Conservation (phyloP, 2,797 vertebrate genomes). For the Lacerta bilineata region DNA sequence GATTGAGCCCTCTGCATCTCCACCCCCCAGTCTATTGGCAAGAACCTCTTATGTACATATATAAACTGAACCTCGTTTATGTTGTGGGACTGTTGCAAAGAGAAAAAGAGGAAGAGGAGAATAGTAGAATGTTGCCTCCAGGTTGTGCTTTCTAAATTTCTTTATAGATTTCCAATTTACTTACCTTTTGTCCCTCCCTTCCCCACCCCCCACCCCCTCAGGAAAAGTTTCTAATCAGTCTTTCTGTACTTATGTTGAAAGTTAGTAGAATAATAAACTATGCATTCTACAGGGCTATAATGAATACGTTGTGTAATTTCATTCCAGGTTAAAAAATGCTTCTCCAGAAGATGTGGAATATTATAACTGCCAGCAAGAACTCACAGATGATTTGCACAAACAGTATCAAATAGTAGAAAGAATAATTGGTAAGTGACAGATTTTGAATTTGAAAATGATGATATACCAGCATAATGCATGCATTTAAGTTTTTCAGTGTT, state of each 20-base stretch:
- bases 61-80: no score
- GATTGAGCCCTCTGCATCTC: no score
- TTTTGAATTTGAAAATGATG: neutral
- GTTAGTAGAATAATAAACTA: neutral
- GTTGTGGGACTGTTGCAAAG: no score
- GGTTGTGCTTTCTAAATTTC: no score
- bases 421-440: constrained; percentile 89
- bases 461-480: neutral
- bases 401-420: constrained; percentile 98
- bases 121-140: no score
- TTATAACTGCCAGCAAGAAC: constrained; percentile 96
- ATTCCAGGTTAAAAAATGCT: constrained; percentile 91
- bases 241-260: constrained; percentile 12
- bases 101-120: no score
- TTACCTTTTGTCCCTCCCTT: no score
- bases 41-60: no score
- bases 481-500: neutral
- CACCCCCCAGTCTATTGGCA: no score
- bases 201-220: no score
- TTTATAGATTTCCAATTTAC: no score
- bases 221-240: neutral
- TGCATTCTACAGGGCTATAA: neutral
- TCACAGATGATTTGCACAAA: constrained; percentile 96
- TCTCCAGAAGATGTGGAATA: constrained; percentile 99
- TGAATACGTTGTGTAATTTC: constrained; percentile 40